Percentiles rank a stretch among this genome's conserved stretches.
Evolutionary conservation across 30 jellyfish, hydroid and myxozoan species (phyloP).

Genomic region (Turritopsis dohrnii): DNA sequence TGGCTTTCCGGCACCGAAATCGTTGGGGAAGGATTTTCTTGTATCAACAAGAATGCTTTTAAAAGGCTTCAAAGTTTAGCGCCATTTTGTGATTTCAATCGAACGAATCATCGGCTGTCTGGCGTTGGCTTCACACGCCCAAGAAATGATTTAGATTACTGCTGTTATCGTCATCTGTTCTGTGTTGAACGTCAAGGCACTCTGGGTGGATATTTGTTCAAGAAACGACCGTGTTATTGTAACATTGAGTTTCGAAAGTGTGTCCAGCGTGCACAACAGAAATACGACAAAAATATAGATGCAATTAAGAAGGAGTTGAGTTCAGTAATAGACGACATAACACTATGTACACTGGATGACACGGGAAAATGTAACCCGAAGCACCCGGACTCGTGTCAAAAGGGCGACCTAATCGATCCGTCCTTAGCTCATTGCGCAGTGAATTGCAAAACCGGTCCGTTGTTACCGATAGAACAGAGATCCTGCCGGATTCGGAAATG

Average conservation of each 20-base stretch:
- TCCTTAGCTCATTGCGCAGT: slow-evolving; percentile 49
- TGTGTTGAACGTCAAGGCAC: slow-evolving; percentile 24
- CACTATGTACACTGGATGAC: slow-evolving; percentile 35
- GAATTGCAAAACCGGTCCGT: slow-evolving; percentile 57
- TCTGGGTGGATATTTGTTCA: slow-evolving; percentile 36
- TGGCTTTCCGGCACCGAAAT: slow-evolving; percentile 27
- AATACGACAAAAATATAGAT: neutral
- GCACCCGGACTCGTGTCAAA: slow-evolving; percentile 39
- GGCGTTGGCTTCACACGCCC: slow-evolving; percentile 25
- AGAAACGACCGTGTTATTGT: slow-evolving; percentile 57
- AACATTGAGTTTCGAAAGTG: slow-evolving; percentile 40
- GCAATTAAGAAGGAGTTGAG: slow-evolving; percentile 7
- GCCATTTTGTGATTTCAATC: slow-evolving; percentile 31
- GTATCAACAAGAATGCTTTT: slow-evolving; percentile 32
- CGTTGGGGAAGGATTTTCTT: slow-evolving; percentile 44
- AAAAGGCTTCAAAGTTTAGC: slow-evolving; percentile 15
- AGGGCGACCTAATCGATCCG: slow-evolving; percentile 49
- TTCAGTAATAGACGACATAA: slow-evolving; percentile 2
- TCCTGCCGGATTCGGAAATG: slow-evolving; percentile 51
- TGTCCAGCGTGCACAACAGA: neutral
- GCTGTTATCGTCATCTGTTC: slow-evolving; percentile 40
- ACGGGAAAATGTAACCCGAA: slow-evolving; percentile 36
- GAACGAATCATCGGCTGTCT: slow-evolving; percentile 18
- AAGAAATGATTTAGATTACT: slow-evolving; percentile 24
- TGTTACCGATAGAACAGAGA: slow-evolving; percentile 49